Percentiles rank a stretch among this genome's conserved stretches.
phyloP scores from a whole-genome alignment of 2,113 vertebrate species.

The Scytalopus superciliaris region DNA sequence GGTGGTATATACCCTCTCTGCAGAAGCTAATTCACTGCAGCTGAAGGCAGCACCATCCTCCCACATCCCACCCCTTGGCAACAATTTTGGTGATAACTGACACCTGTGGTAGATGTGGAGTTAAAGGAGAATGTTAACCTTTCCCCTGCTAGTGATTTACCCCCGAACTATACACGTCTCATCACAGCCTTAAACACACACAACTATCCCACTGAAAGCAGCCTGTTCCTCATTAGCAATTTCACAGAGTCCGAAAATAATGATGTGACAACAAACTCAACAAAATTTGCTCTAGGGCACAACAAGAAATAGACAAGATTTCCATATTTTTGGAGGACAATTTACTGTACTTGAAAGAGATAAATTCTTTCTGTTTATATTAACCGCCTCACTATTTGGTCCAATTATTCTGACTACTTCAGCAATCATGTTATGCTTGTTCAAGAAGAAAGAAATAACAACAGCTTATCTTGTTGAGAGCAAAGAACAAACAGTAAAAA shows the following conservation, averaged over 20 bases:
- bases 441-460: slow-evolving; percentile 84
- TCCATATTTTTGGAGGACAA: slow-evolving; percentile 70
- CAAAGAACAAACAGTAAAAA: slow-evolving; percentile 81
- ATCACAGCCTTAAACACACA: neutral
- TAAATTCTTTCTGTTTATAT: slow-evolving; percentile 79
- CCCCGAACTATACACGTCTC: neutral
- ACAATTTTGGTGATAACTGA: neutral
- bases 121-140: neutral
- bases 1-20: neutral
- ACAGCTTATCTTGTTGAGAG: slow-evolving; percentile 82
- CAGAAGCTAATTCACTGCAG: neutral
- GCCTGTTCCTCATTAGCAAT: slow-evolving; percentile 64
- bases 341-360: slow-evolving; percentile 77
- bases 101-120: neutral
- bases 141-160: neutral
- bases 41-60: neutral
- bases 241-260: slow-evolving; percentile 68
- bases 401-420: slow-evolving; percentile 81
- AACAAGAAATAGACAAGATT: slow-evolving; percentile 78
- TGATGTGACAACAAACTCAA: slow-evolving; percentile 77
- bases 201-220: neutral
- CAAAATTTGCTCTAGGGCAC: slow-evolving; percentile 77
- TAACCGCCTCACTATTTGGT: slow-evolving; percentile 79
- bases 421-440: slow-evolving; percentile 83
- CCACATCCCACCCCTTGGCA: neutral